A percentile compares a stretch with the other conserved stretches of the same genome.
Evolutionary conservation across 2,888 invertebrate genomes (phyloP).

Genomic region (Zaprionus bogoriensis): DNA sequence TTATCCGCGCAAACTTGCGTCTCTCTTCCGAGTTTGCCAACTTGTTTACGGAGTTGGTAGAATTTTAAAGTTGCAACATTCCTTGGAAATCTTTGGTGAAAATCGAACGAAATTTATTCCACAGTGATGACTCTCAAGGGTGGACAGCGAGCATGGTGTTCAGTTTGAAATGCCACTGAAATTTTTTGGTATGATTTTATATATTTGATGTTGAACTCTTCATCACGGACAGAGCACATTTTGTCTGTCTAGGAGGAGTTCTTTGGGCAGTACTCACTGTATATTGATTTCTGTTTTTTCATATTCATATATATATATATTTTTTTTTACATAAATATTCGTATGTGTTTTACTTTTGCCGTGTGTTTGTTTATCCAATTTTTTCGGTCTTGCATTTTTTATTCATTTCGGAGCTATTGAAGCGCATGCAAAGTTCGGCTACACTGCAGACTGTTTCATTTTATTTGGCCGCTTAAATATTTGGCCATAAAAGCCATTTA

Average conservation of each 20-base stretch:
- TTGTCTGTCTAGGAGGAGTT: too few species aligned
- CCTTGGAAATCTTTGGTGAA: neutral
- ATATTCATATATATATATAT: too few species aligned
- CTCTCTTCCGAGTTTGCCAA: neutral
- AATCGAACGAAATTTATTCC: neutral
- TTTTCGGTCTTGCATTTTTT: neutral
- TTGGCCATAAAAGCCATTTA: slow-evolving; percentile 47
- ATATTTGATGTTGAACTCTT: too few species aligned
- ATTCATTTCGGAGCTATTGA: neutral
- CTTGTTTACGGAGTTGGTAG: neutral
- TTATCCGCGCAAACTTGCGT: slow-evolving; percentile 37
- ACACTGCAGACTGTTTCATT: neutral
- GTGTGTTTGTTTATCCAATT: neutral
- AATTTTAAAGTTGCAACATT: neutral
- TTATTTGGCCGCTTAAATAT: slow-evolving; percentile 39
- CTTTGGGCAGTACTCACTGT: too few species aligned
- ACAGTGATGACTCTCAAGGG: too few species aligned
- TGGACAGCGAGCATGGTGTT: too few species aligned
- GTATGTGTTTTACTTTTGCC: too few species aligned
- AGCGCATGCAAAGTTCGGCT: neutral
- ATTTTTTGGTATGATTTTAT: too few species aligned
- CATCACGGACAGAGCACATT: too few species aligned
- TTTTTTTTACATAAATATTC: too few species aligned
- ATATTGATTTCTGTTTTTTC: too few species aligned
- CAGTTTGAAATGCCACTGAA: too few species aligned